These are phyloP conservation scores for Cordilura impudica DNA, from an alignment of 2,888 invertebrate genomes.

Conservation along the genomic window DNA sequence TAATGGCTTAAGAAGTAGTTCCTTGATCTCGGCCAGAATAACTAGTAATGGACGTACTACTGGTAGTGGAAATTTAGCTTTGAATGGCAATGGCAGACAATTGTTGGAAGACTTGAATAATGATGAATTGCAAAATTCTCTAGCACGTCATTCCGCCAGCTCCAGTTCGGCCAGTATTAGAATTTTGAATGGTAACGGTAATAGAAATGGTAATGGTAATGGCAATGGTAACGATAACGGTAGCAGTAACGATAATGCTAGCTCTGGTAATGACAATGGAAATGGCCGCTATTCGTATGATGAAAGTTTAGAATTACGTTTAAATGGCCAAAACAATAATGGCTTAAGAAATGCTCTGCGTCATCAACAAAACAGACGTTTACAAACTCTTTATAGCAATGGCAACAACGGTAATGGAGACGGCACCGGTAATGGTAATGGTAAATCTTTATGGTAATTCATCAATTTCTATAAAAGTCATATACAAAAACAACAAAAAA, in stretches of 20 bases:
- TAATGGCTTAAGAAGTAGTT: constrained; percentile 64
- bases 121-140: constrained; percentile 52
- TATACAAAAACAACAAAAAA: background rate
- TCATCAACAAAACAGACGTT: constrained; percentile 40
- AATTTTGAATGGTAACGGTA: constrained; percentile 51
- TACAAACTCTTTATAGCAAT: constrained; percentile 51
- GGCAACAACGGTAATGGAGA: constrained; percentile 56
- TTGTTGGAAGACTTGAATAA: constrained; percentile 67
- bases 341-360: constrained; percentile 47
- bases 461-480: background rate
- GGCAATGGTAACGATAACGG: constrained; percentile 26
- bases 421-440: constrained; percentile 41
- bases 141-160: constrained; percentile 36
- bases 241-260: background rate
- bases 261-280: constrained; percentile 40
- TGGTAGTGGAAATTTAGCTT: constrained; percentile 58
- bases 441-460: constrained; percentile 56
- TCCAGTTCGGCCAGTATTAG: constrained; percentile 49
- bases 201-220: constrained; percentile 43
- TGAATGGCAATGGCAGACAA: constrained; percentile 65
- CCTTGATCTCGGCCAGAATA: constrained; percentile 63
- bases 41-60: constrained; percentile 64
- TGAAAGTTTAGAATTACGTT: constrained; percentile 25
- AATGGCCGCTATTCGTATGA: constrained; percentile 31
- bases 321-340: constrained; percentile 51